These are phyloP conservation scores for Myioborus miniatus DNA, from an alignment of 2,797 vertebrate genomes.

Conservation along the genomic window DNA sequence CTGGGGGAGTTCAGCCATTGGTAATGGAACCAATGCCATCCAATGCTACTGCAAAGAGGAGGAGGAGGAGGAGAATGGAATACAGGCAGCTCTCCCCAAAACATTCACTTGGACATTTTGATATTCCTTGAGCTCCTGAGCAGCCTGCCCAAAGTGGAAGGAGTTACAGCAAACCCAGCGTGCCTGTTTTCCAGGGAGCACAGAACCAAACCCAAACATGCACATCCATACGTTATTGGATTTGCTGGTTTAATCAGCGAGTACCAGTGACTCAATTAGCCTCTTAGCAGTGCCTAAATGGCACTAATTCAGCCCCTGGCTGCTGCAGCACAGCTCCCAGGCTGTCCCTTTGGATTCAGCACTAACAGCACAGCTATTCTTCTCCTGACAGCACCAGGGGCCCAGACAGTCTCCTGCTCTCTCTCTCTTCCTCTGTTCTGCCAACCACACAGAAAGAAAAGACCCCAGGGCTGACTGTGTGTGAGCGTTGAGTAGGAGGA, in stretches of 20 bases:
- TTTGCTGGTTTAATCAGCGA: constrained; percentile 67
- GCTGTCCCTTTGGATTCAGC: constrained; percentile 58
- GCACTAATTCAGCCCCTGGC: constrained; percentile 66
- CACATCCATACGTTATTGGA: constrained; percentile 48
- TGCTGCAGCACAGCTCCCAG: constrained; percentile 51
- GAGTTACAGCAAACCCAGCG: background rate
- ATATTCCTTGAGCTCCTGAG: background rate
- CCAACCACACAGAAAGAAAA: constrained; percentile 67
- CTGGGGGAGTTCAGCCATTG: background rate
- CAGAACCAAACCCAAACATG: constrained; percentile 45
- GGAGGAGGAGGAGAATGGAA: background rate
- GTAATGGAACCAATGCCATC: background rate
- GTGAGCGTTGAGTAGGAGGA: constrained; percentile 62
- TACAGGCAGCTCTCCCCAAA: background rate
- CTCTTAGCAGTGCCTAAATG: constrained; percentile 65
- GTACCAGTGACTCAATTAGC: constrained; percentile 69
- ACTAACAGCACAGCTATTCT: constrained; percentile 58
- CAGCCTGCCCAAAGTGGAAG: background rate
- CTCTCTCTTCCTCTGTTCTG: constrained; percentile 47
- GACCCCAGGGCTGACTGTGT: constrained; percentile 63
- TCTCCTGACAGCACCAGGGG: constrained; percentile 63
- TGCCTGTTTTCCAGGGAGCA: constrained; percentile 4
- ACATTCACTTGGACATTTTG: background rate
- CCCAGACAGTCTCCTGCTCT: constrained; percentile 56
- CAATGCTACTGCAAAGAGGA: background rate